Percentiles rank a stretch among this genome's conserved stretches.
Evolutionary conservation across 92 coral and sea anemone species (phyloP).

Genomic region (Metridium senile): DNA sequence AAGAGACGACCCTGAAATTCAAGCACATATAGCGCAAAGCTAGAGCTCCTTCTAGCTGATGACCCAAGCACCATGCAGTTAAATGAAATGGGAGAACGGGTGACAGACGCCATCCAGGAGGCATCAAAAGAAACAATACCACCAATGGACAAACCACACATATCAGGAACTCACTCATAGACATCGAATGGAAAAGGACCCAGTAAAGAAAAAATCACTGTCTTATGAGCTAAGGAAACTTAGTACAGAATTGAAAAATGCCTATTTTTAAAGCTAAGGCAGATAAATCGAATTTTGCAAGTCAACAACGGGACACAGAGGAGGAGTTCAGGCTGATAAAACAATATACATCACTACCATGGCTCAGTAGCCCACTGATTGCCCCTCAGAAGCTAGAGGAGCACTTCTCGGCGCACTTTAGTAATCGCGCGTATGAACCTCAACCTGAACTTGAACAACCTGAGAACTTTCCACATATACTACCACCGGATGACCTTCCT

Average conservation of each 20-base stretch:
- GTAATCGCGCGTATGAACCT: too few species aligned
- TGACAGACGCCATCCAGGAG: conserved; percentile 4
- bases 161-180: conserved; percentile 33
- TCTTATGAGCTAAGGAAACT: not conserved
- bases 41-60: not conserved
- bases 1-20: conserved; percentile 20
- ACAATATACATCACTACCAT: too few species aligned
- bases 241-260: conserved; percentile 7
- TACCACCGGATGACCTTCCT: too few species aligned
- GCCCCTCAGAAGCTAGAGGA: too few species aligned
- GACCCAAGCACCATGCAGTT: not conserved
- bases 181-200: conserved; percentile 22
- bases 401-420: too few species aligned
- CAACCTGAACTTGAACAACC: too few species aligned
- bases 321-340: too few species aligned
- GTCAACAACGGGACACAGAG: too few species aligned
- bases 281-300: too few species aligned
- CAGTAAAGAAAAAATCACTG: conserved; percentile 24
- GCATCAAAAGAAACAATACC: conserved; percentile 30
- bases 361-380: too few species aligned
- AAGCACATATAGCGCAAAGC: conserved; percentile 16
- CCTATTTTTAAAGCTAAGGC: not conserved
- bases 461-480: too few species aligned
- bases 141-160: conserved; percentile 23
- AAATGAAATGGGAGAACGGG: conserved; percentile 6